Percentiles rank a stretch among this genome's conserved stretches.
These are phyloP conservation scores for Syndactyla subalaris DNA, from an alignment of 2,797 vertebrate species.

Conservation along the genomic window DNA sequence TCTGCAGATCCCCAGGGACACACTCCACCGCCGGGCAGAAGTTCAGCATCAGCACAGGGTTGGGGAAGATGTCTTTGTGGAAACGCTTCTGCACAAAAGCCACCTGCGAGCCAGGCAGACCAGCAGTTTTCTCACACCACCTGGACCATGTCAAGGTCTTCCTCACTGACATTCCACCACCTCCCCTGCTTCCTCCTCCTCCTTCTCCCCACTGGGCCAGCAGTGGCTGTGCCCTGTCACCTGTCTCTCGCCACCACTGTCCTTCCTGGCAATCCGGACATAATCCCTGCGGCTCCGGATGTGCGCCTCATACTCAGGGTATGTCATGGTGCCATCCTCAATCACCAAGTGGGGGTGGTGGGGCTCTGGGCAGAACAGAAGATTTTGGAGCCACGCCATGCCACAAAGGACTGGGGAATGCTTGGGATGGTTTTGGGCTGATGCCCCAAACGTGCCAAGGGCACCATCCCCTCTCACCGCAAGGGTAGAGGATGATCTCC, in stretches of 20 bases:
- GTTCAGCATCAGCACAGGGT: constrained; percentile 94
- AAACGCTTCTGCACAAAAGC: constrained; percentile 92
- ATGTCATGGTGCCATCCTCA: constrained; percentile 87
- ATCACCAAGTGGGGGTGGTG: constrained; percentile 90
- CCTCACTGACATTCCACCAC: background rate
- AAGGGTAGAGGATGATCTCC: constrained; percentile 93
- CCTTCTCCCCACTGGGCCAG: background rate
- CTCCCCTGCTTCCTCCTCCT: background rate
- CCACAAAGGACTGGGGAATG: background rate
- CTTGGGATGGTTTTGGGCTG: background rate
- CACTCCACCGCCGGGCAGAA: constrained; percentile 88
- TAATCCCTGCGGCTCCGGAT: constrained; percentile 88
- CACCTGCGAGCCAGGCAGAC: constrained; percentile 74
- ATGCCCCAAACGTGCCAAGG: background rate
- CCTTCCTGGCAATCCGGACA: constrained; percentile 82
- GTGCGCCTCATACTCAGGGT: constrained; percentile 87
- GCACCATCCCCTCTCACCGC: constrained; percentile 80
- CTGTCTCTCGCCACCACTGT: constrained; percentile 86
- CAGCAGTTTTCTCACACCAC: background rate
- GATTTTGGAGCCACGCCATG: background rate
- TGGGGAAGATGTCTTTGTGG: constrained; percentile 94
- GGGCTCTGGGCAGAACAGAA: constrained; percentile 79
- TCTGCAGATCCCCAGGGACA: constrained; percentile 82
- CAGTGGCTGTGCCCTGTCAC: constrained; percentile 36
- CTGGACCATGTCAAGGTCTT: accelerated